These are phyloP conservation scores for Uropetala carovei DNA, from an alignment of 2,888 invertebrate species.

Conservation along the genomic window DNA sequence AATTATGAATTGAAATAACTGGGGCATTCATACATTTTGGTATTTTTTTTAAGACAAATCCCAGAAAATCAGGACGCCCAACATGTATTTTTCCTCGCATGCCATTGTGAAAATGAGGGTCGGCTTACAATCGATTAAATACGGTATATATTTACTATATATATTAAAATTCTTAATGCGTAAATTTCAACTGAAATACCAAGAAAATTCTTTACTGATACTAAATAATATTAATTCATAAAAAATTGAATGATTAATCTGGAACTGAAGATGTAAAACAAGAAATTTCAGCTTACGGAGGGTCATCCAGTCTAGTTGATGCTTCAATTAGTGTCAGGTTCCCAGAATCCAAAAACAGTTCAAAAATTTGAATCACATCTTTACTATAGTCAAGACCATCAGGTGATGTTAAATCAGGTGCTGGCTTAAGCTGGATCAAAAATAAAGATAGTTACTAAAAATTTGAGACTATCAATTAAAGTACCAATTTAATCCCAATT, in stretches of 20 bases:
- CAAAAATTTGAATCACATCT: constrained; percentile 38
- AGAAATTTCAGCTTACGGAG: constrained; percentile 25
- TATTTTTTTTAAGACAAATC: too few species aligned
- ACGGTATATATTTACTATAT: too few species aligned
- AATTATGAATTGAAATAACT: too few species aligned
- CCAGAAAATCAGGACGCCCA: too few species aligned
- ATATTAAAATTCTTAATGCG: too few species aligned
- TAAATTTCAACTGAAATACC: too few species aligned
- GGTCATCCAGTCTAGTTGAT: neutral
- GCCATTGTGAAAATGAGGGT: too few species aligned
- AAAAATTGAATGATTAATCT: neutral
- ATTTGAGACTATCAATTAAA: neutral
- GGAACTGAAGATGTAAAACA: neutral
- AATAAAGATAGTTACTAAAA: neutral
- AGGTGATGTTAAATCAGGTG: neutral
- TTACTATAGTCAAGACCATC: constrained; percentile 50
- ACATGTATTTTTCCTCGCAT: too few species aligned
- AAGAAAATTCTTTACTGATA: too few species aligned
- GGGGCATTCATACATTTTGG: too few species aligned
- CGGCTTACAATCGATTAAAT: too few species aligned
- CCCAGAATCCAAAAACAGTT: neutral
- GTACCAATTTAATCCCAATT: neutral
- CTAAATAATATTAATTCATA: neutral
- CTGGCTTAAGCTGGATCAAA: constrained; percentile 9
- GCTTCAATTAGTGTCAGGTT: constrained; percentile 34